Base-by-base conservation (phyloP, 2,888 invertebrate genomes). In the Mythimna vitellina region DNA sequence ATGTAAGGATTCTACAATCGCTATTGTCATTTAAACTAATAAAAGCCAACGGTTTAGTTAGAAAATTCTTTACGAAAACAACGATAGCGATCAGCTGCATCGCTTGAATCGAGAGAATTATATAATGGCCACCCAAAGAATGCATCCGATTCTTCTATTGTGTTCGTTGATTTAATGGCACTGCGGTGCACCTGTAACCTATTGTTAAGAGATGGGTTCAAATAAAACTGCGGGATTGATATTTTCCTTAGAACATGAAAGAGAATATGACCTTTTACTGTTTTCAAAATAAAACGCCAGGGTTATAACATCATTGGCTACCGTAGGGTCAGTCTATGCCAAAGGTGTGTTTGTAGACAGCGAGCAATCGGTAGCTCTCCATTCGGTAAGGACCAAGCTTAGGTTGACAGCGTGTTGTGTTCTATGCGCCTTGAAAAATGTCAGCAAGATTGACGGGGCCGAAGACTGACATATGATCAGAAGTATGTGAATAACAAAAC, bases 121-220 rank as follows among this genome's bases (percentile, higher is more conserved):
- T 54, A 32, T 46, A 68, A 76, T 46, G 14, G 46, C 20, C 20
- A 56, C 5, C 1, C 58, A 53, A 76, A 71, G 62, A 79, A 76
- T 71, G 76, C 54, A 64, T 60, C 12, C 56, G 25, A 64, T 79
- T 68, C 58, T 76, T 76, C 72, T n/a, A 76, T 80, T 76, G 68
- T 80, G 38, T 53, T 29, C 56, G 53, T 61, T 76, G 80, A 81
- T 81, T 66, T 73, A 69, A 29, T 56, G 57, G 20, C n/a, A 29
- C 62, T 56, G 68, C 20, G 20, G 7, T 63, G 62, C 77, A 79
- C 71, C 65, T 62, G 62, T 10, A 51, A 22, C 12, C 70, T 58
- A 62, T 70, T 79, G 66, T 54, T 57, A 54, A 10, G 35, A 12
- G 49, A 35, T 5, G 14, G 6, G 54, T 58, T 69, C 32, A 54